Conservation (phyloP, 2,113 vertebrate species). For the Arenaria interpres region DNA sequence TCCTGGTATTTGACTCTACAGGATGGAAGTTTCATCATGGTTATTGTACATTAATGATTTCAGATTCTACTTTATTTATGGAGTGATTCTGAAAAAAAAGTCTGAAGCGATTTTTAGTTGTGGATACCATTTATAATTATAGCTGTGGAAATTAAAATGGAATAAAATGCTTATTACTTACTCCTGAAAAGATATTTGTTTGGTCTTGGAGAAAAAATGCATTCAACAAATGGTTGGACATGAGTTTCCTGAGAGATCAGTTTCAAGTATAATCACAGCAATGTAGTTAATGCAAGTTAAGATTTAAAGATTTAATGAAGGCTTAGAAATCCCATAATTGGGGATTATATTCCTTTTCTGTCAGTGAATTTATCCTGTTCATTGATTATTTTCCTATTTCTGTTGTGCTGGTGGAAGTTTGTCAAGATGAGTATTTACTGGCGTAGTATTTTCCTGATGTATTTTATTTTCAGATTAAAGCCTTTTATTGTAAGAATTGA, state of each 20-base stretch:
- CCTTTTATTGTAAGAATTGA: not conserved
- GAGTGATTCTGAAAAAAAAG: not conserved
- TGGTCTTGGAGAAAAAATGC: not conserved
- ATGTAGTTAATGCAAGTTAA: conserved; percentile 20
- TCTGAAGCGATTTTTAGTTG: not conserved
- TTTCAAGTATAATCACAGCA: conserved; percentile 20
- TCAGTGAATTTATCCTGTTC: not conserved
- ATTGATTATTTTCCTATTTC: conserved; percentile 44
- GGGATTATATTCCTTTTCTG: conserved; percentile 15
- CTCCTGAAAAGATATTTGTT: not conserved
- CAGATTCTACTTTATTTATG: not conserved
- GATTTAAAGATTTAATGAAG: conserved; percentile 21
- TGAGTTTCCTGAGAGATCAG: not conserved
- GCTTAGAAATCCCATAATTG: conserved; percentile 7
- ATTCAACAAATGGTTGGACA: not conserved
- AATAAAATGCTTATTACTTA: not conserved
- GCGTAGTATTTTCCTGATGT: not conserved
- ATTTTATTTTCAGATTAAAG: conserved; percentile 40
- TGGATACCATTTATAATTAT: not conserved
- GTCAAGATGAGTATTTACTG: not conserved
- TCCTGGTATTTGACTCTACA: not conserved
- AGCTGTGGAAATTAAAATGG: not conserved
- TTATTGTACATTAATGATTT: not conserved
- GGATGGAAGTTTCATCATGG: not conserved
- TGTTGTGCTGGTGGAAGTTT: not conserved